These are phyloP conservation scores for Plebejus argus DNA, from an alignment of 2,888 invertebrate genomes.

Conservation along the genomic window DNA sequence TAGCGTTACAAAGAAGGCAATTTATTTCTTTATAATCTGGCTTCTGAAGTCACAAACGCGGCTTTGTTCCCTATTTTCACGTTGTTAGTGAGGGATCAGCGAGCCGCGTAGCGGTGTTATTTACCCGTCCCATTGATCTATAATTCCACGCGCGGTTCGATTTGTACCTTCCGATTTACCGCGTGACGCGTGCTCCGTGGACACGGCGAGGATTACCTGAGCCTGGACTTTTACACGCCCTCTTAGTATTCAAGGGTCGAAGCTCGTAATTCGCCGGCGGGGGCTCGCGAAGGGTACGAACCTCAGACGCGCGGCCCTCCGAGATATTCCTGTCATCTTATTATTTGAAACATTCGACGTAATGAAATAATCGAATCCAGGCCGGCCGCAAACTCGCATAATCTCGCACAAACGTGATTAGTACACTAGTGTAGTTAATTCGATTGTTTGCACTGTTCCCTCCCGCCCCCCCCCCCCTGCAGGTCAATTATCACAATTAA, in stretches of 20 bases:
- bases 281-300: conserved; percentile 61
- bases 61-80: conserved; percentile 49
- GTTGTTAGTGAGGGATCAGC: conserved; percentile 65
- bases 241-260: conserved; percentile 72
- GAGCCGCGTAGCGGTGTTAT: conserved; percentile 58
- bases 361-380: conserved; percentile 43
- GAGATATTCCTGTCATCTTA: conserved; percentile 55
- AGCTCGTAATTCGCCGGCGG: conserved; percentile 71
- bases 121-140: conserved; percentile 63
- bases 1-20: conserved; percentile 7
- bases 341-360: conserved; percentile 56
- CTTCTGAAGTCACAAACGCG: conserved; percentile 19
- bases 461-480: background rate
- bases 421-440: conserved; percentile 12
- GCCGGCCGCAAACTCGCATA: conserved; percentile 39
- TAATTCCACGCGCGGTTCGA: conserved; percentile 53
- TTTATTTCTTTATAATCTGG: conserved; percentile 28
- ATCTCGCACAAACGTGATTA: conserved; percentile 31
- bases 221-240: conserved; percentile 68
- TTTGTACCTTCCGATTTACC: conserved; percentile 66
- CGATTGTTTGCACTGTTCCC: conserved; percentile 27
- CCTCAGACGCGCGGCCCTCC: conserved; percentile 53
- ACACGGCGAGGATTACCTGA: conserved; percentile 66
- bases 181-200: conserved; percentile 49
- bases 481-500: conserved; percentile 16